Conservation (phyloP, 1,140 invertebrate species). For the Venustaconcha ellipsiformis region DNA sequence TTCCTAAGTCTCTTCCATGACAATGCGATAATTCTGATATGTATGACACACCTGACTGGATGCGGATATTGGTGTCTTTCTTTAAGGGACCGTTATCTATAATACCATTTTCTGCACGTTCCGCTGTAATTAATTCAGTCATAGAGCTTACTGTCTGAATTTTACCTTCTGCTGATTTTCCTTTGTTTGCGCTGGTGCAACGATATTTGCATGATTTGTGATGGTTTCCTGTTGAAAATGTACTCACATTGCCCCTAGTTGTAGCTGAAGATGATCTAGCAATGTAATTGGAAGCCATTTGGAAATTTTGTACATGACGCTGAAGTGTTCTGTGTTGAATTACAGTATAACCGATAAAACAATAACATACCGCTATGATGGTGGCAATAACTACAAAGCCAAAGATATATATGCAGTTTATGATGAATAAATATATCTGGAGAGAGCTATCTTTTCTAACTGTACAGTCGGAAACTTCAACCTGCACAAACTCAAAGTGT, state of each 20-base stretch:
- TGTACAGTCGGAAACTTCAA: slow-evolving; percentile 21
- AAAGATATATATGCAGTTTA: slow-evolving; percentile 11
- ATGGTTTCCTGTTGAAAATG: background rate
- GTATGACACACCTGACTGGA: background rate
- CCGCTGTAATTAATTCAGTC: too few species aligned
- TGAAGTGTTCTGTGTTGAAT: slow-evolving; percentile 10
- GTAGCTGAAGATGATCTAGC: background rate
- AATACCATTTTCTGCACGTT: too few species aligned
- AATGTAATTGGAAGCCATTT: background rate
- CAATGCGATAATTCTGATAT: background rate
- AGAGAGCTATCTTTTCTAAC: slow-evolving; percentile 2
- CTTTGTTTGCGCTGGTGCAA: background rate
- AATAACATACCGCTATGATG: slow-evolving; percentile 18
- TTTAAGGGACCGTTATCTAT: too few species aligned
- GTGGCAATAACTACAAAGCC: slow-evolving; percentile 3
- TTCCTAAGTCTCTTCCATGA: background rate
- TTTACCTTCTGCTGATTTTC: background rate
- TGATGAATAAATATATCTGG: slow-evolving; percentile 11
- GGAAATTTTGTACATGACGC: background rate
- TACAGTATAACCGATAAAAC: slow-evolving; percentile 9
- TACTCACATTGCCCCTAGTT: background rate
- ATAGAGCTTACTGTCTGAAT: background rate
- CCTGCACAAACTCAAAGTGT: background rate
- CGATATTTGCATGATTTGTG: background rate
- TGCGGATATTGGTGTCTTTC: too few species aligned